These are phyloP conservation scores for Zaprionus vittiger DNA, from an alignment of 1,140 invertebrate genomes.

Conservation along the genomic window DNA sequence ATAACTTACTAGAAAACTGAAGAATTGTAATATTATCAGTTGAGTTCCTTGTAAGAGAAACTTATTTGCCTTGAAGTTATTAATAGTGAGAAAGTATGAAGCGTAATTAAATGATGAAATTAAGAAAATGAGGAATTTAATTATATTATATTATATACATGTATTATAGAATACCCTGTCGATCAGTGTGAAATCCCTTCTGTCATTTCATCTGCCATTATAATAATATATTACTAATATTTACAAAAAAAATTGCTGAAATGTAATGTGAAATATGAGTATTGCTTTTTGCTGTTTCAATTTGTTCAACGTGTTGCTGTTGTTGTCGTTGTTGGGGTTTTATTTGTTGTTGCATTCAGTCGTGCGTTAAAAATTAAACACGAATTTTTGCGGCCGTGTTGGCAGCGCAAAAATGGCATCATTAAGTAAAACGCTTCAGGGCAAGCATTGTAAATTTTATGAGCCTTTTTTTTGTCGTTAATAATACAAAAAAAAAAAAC, in stretches of 20 bases:
- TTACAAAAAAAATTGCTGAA: not conserved
- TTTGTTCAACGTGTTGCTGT: constrained; percentile 11
- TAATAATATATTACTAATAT: constrained; percentile 4
- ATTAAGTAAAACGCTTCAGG: constrained; percentile 78
- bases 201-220: not conserved
- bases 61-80: no score
- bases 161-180: not conserved
- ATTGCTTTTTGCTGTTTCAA: constrained; percentile 31
- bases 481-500: constrained; percentile 72
- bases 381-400: constrained; percentile 73
- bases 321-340: constrained; percentile 30
- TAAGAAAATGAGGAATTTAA: no score
- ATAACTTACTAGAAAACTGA: no score
- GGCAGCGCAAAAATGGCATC: constrained; percentile 79
- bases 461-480: constrained; percentile 79
- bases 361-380: constrained; percentile 81
- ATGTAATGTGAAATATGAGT: constrained; percentile 38
- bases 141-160: no score
- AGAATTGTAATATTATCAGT: no score
- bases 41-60: no score
- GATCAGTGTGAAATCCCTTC: not conserved
- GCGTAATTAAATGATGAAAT: no score
- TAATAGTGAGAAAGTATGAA: no score
- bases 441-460: constrained; percentile 81
- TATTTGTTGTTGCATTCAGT: constrained; percentile 72